Evolutionary conservation across 2,888 invertebrate genomes (phyloP), one percentile per base, ranked within the genome.

Genomic region (Nomada flava): DNA sequence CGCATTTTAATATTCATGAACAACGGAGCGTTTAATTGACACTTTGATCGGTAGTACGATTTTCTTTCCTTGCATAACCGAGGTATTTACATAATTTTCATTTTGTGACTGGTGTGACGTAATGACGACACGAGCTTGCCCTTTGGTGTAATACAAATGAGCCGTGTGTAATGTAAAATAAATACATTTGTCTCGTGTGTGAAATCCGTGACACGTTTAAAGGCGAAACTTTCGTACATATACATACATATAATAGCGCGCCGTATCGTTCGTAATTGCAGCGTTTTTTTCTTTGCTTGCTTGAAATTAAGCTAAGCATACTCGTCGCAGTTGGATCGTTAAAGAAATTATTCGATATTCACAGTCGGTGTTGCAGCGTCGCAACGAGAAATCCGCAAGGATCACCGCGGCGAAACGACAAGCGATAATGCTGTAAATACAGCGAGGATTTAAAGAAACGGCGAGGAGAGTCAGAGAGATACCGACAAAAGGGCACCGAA

Each of bases 1-100:
- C 36, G 7, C 7, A n/a, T 53, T 70, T 79, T 62, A 71, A 77
- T 77, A 79, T 79, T 79, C 78, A 67, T 62, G 65, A 79, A 44
- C 15, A 47, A 15, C 52, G 50, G 15, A n/a, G 23, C 67, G 67
- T 62, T 78, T 78, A 78, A 78, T 72, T 68, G 78, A 71, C 78
- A 57, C 57, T 57, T 67, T 15, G 50, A 60, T 70, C 79, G 64
- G 64, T 76, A 68, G 55, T 11, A 20, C 57, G 18, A 2, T 23
- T 11, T 44, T 62, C 55, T 36, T 42, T 52, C 69, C 20, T 52
- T 18, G 15, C 50, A 11, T n/a, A 60, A 44, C 52, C 0, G n/a
- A 1, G 29, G 44, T 15, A 67, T 80, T 78, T 55, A n/a, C 78
- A 63, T 72, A 72, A 80, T 72, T 62, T 44, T 23, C 68, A n/a